Conservation (phyloP, 2,888 invertebrate species). For the Aleiodes testaceus region DNA sequence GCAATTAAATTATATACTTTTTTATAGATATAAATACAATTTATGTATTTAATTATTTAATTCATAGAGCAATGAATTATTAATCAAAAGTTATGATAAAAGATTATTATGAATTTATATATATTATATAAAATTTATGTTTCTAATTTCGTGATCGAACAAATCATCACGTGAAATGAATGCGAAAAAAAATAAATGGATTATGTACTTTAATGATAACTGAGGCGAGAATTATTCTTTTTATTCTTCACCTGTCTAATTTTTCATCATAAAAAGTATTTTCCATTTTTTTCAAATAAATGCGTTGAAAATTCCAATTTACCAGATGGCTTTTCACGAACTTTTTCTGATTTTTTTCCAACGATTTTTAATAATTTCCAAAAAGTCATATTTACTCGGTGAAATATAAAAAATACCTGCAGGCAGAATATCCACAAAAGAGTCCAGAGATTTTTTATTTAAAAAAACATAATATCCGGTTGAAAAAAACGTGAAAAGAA, state of each 20-base stretch:
- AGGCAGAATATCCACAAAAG: too few species aligned
- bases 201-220: neutral
- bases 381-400: too few species aligned
- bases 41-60: neutral
- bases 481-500: too few species aligned
- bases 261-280: too few species aligned
- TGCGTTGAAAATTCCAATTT: too few species aligned
- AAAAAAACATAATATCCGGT: too few species aligned
- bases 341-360: too few species aligned
- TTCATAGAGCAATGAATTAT: constrained; percentile 13
- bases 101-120: neutral
- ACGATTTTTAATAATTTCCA: too few species aligned
- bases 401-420: too few species aligned
- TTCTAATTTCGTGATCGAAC: neutral
- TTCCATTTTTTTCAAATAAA: too few species aligned
- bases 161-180: neutral
- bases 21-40: neutral
- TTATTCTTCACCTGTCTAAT: neutral
- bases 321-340: too few species aligned
- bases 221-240: neutral
- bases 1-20: constrained; percentile 14
- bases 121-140: constrained; percentile 9
- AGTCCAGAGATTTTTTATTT: too few species aligned
- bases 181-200: neutral
- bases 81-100: neutral